A percentile compares a stretch with the other conserved stretches of the same genome.
Evolutionary conservation across 1,140 invertebrate species (phyloP).

Genomic region (Drosophila carrolli): DNA sequence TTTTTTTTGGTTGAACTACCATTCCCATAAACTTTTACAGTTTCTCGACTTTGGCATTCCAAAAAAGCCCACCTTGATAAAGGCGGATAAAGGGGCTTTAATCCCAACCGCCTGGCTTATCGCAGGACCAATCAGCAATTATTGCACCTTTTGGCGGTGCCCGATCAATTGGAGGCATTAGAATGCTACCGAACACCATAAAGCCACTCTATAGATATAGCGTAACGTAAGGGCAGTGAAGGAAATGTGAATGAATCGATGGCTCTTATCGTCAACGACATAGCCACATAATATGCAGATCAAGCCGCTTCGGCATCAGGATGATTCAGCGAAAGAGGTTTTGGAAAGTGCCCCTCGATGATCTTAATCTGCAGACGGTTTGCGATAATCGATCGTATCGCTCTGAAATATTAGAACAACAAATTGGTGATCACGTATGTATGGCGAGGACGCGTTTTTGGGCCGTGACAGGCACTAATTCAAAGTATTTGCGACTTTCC

Average conservation of each 20-base stretch:
- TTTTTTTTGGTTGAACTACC: constrained; percentile 9
- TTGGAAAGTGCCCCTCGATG: constrained; percentile 18
- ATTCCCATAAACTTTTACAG: constrained; percentile 20
- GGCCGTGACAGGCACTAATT: constrained; percentile 39
- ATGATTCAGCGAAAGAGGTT: constrained; percentile 13
- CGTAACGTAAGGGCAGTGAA: constrained; percentile 10
- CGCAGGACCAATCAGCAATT: constrained; percentile 19
- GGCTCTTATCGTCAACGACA: constrained; percentile 6
- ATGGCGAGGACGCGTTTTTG: constrained; percentile 10
- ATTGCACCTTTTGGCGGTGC: constrained; percentile 10
- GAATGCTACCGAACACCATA: constrained; percentile 22
- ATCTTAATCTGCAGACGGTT: constrained; percentile 41
- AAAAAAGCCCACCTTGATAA: constrained; percentile 9
- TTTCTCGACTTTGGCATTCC: not conserved
- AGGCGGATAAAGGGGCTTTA: constrained; percentile 24
- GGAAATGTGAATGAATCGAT: constrained; percentile 1
- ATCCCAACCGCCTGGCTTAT: constrained; percentile 12
- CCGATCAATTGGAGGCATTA: constrained; percentile 12
- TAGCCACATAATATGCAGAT: constrained; percentile 30
- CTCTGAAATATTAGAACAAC: not conserved
- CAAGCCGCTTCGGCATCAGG: not conserved
- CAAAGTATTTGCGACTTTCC: constrained; percentile 20
- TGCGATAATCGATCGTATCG: constrained; percentile 23
- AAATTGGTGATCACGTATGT: constrained; percentile 5
- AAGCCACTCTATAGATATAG: not conserved